Conservation (phyloP, 2,113 vertebrate genomes). For the Thermophis baileyi region DNA sequence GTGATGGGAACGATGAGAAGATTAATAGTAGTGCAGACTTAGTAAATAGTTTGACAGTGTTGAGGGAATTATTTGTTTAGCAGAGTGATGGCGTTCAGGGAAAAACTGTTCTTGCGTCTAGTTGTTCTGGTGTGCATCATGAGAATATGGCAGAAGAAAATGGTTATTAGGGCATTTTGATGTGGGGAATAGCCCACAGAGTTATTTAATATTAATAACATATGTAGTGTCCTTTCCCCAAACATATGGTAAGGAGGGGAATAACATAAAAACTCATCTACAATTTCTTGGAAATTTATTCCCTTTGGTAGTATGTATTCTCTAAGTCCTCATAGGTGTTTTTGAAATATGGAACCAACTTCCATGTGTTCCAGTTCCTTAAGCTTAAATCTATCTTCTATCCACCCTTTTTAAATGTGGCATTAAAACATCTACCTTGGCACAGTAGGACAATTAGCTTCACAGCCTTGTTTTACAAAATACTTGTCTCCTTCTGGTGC, state of each 20-base stretch:
- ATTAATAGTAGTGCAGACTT: too few species aligned
- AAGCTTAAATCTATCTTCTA: slow-evolving; percentile 36
- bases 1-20: too few species aligned
- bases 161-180: neutral
- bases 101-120: too few species aligned
- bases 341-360: slow-evolving; percentile 11
- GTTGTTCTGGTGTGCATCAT: too few species aligned
- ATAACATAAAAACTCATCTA: slow-evolving; percentile 5
- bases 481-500: slow-evolving; percentile 37
- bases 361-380: slow-evolving; percentile 3
- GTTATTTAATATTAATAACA: slow-evolving; percentile 46
- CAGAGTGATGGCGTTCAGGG: too few species aligned
- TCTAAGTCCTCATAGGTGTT: neutral
- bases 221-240: neutral
- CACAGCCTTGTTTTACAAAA: slow-evolving; percentile 37
- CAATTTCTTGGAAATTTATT: slow-evolving; percentile 38
- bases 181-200: slow-evolving; percentile 21
- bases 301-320: slow-evolving; percentile 17
- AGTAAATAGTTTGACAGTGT: too few species aligned
- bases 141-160: neutral
- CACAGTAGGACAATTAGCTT: slow-evolving; percentile 44
- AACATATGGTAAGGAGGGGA: neutral
- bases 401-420: slow-evolving; percentile 33
- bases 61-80: too few species aligned
- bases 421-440: slow-evolving; percentile 34